Evolutionary conservation across 1,140 invertebrate species (phyloP).

Genomic region (Sminthurinus signatus): DNA sequence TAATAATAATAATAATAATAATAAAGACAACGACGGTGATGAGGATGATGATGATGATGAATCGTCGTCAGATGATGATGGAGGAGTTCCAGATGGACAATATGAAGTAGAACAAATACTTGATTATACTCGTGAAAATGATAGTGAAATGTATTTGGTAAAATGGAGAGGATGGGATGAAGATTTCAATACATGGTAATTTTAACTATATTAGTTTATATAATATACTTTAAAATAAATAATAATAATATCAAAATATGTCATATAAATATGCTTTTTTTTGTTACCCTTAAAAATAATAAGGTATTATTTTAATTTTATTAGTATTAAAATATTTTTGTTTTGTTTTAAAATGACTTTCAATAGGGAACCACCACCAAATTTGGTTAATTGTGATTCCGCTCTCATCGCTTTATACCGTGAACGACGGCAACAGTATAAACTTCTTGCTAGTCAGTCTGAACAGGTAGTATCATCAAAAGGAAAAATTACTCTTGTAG

Average conservation of each 20-base stretch:
- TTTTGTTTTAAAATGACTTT: too few relatives aligned
- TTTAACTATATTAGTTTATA: too few relatives aligned
- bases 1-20: too few relatives aligned
- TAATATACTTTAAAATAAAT: too few relatives aligned
- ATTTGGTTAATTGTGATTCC: constrained; percentile 28
- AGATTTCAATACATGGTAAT: constrained; percentile 37
- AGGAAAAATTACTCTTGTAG: constrained; percentile 25
- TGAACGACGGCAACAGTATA: constrained; percentile 18
- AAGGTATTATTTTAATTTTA: too few relatives aligned
- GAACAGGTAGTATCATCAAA: constrained; percentile 9
- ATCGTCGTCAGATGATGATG: too few relatives aligned
- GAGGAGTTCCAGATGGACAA: constrained; percentile 25
- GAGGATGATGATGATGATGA: too few relatives aligned
- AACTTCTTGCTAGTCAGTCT: constrained; percentile 41
- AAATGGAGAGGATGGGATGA: constrained; percentile 38
- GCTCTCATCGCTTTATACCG: constrained; percentile 21
- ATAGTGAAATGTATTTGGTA: constrained; percentile 25
- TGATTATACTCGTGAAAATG: constrained; percentile 31
- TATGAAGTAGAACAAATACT: constrained; percentile 44
- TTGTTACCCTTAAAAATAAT: too few relatives aligned
- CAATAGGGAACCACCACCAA: constrained; percentile 27
- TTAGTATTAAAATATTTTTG: too few relatives aligned
- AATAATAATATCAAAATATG: too few relatives aligned
- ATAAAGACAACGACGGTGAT: too few relatives aligned
- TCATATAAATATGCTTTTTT: too few relatives aligned